A percentile compares a stretch with the other conserved stretches of the same genome.
Evolutionary conservation across 30 jellyfish, hydroid and myxozoan species (phyloP).

Genomic region (Chironex yamaguchii): DNA sequence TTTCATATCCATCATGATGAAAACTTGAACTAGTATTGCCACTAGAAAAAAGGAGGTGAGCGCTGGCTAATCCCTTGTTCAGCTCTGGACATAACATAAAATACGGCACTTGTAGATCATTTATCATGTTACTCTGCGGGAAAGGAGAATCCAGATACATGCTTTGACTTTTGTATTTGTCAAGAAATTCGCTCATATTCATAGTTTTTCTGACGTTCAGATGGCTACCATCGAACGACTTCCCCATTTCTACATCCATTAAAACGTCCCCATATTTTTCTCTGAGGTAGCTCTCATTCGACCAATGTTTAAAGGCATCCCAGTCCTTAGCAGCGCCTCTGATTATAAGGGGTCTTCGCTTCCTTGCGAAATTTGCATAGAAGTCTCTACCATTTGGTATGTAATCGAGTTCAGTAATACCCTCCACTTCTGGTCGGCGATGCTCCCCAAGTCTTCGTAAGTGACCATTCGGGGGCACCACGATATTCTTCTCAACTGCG

Average conservation of each 20-base stretch:
- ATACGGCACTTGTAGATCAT: slow-evolving; percentile 84
- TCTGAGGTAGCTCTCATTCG: slow-evolving; percentile 73
- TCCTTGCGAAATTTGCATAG: slow-evolving; percentile 79
- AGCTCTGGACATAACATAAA: slow-evolving; percentile 92
- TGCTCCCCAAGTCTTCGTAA: slow-evolving; percentile 78
- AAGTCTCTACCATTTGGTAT: slow-evolving; percentile 91
- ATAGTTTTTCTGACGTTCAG: slow-evolving; percentile 81
- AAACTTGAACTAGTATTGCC: slow-evolving; percentile 92
- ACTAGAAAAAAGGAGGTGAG: slow-evolving; percentile 91
- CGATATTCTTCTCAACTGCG: too few relatives aligned
- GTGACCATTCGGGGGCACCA: too few relatives aligned
- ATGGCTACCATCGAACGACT: slow-evolving; percentile 56
- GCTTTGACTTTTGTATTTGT: slow-evolving; percentile 60
- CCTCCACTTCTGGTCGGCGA: slow-evolving; percentile 67
- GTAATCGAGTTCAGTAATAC: slow-evolving; percentile 75
- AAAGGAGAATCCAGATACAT: slow-evolving; percentile 93
- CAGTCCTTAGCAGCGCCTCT: slow-evolving; percentile 91
- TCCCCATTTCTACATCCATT: slow-evolving; percentile 87
- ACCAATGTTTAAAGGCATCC: slow-evolving; percentile 89
- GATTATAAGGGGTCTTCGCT: slow-evolving; percentile 83
- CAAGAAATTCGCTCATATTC: slow-evolving; percentile 82
- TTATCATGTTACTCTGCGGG: slow-evolving; percentile 89
- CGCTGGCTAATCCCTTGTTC: slow-evolving; percentile 72
- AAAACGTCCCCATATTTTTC: slow-evolving; percentile 79
- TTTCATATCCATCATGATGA: slow-evolving; percentile 94